Evolutionary conservation across 2,797 vertebrate genomes (phyloP).

Genomic region (Brachymystax lenok): DNA sequence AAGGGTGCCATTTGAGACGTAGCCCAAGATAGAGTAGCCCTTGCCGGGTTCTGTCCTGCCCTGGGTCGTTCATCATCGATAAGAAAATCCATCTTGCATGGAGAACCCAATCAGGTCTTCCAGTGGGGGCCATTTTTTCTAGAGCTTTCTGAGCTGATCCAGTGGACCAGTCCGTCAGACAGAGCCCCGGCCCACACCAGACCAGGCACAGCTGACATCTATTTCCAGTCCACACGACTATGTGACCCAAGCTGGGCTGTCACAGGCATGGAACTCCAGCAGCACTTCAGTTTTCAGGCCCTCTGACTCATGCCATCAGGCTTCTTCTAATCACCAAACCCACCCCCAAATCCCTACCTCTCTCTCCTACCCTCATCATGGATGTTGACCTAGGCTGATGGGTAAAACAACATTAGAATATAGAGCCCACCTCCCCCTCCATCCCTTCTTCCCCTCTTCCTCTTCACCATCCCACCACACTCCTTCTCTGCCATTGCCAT

Average conservation of each 20-base stretch:
- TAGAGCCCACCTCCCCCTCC: not conserved
- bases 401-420: not conserved
- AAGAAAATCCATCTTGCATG: slow-evolving; percentile 42
- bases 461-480: not conserved
- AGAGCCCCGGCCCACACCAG: slow-evolving; percentile 15
- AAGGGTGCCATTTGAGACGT: not conserved
- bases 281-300: slow-evolving; percentile 18
- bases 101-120: slow-evolving; percentile 31
- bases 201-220: slow-evolving; percentile 38
- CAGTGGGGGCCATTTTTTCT: slow-evolving; percentile 15
- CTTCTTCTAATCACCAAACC: not conserved
- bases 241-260: slow-evolving; percentile 24
- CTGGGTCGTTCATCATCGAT: slow-evolving; percentile 54
- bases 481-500: not conserved
- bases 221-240: slow-evolving; percentile 37
- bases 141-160: not conserved
- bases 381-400: not conserved
- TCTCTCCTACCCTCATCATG: not conserved
- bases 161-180: slow-evolving; percentile 46
- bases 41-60: slow-evolving; percentile 7
- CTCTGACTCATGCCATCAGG: slow-evolving; percentile 9
- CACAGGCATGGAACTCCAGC: not conserved
- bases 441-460: slow-evolving; percentile 8
- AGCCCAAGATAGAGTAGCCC: not conserved
- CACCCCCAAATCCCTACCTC: not conserved